Percentiles rank a stretch among this genome's conserved stretches.
Evolutionary conservation across 2,797 vertebrate genomes (phyloP).

Genomic region (Sylvia borin): DNA sequence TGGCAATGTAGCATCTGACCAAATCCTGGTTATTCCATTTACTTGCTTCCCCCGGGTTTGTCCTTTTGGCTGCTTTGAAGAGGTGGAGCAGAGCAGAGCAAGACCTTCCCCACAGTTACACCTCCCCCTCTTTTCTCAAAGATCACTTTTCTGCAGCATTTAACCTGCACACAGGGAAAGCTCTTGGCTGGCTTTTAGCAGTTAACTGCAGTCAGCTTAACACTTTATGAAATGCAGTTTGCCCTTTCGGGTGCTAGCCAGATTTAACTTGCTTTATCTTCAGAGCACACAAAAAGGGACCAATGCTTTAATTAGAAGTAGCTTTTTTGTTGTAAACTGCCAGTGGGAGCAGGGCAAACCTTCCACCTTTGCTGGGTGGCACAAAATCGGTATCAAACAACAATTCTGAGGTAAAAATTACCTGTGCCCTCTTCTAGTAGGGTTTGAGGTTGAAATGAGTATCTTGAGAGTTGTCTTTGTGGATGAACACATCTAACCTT

Average conservation of each 20-base stretch:
- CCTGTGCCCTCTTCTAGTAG: background rate
- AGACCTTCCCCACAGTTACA: background rate
- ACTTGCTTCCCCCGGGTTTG: background rate
- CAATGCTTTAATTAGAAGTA: slow-evolving; percentile 15
- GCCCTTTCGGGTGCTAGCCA: slow-evolving; percentile 1
- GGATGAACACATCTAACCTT: background rate
- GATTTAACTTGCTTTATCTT: slow-evolving; percentile 21
- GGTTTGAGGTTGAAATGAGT: background rate
- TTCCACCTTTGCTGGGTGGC: background rate
- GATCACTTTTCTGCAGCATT: background rate
- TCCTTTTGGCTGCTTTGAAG: background rate
- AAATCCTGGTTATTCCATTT: background rate
- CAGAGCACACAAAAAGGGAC: background rate
- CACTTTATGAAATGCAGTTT: slow-evolving; percentile 17
- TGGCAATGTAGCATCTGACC: background rate
- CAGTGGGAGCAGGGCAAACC: background rate
- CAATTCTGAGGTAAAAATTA: background rate
- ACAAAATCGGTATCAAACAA: background rate
- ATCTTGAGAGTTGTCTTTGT: background rate
- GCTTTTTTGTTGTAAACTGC: background rate
- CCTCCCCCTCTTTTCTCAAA: background rate
- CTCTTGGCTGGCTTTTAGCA: slow-evolving; percentile 4
- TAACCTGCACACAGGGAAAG: background rate
- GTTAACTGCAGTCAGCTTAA: slow-evolving; percentile 11
- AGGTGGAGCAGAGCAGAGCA: slow-evolving; percentile 4